Percentiles rank a stretch among this genome's conserved stretches.
These are phyloP conservation scores for Gobiocypris rarus DNA, from an alignment of 2,113 vertebrate genomes.

Conservation along the genomic window DNA sequence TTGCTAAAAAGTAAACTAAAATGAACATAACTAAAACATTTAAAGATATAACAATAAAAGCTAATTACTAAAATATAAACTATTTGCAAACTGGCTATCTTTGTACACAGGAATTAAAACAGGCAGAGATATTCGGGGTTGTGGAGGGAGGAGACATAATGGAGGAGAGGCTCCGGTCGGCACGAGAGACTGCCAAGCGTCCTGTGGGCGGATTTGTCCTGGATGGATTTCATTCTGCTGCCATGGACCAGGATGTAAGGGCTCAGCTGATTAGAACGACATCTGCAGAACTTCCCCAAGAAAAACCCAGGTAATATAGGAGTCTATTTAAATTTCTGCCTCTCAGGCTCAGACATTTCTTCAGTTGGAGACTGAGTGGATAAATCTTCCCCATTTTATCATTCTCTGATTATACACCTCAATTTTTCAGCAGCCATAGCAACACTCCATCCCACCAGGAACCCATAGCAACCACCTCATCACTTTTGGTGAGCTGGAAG, in stretches of 20 bases:
- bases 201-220: conserved; percentile 94
- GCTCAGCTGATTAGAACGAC: conserved; percentile 83
- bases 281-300: conserved; percentile 86
- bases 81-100: no score
- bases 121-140: conserved; percentile 84
- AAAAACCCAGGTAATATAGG: conserved; percentile 88
- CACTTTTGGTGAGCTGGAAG: background rate
- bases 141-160: conserved; percentile 91
- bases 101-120: conserved; percentile 80
- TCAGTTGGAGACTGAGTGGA: conserved; percentile 3
- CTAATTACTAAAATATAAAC: no score
- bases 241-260: conserved; percentile 78
- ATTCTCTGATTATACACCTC: conserved; percentile 40
- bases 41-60: no score
- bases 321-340: background rate
- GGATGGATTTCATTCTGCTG: conserved; percentile 86
- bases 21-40: no score
- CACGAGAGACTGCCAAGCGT: conserved; percentile 91
- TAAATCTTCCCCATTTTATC: background rate
- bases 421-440: conserved; percentile 33
- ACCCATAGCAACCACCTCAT: conserved; percentile 19
- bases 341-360: background rate
- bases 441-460: conserved; percentile 23
- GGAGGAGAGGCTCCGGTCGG: conserved; percentile 91
- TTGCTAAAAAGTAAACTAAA: no score